Evolutionary conservation across 1,140 invertebrate species (phyloP), one percentile per base, ranked within the genome.

Genomic region (Lethrus apterus): DNA sequence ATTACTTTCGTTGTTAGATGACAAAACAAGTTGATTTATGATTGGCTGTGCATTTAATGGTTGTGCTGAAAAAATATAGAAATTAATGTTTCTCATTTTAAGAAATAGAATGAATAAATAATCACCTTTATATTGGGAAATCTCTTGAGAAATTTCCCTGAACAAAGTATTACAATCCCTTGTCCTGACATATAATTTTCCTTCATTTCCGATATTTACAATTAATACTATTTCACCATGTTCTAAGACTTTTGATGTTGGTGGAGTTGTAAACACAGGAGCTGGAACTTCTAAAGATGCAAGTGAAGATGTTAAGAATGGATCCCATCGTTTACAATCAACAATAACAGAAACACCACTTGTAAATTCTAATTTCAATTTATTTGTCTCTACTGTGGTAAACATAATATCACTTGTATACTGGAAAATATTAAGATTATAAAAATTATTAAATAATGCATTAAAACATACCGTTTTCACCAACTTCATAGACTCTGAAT

Each of bases 311-410:
- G 15, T 38, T 5, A 21, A 20, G 17, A 19, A 38, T 10, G 35
- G 35, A 38, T 38, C 9, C 35, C 35, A 38, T 38, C 35, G 20
- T n/a, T 10, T 20, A 21, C 35, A 38, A n/a, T 9, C 24, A 4
- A 38, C 9, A 11, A 11, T 10, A 23, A 21, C 20, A 23, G 24
- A 38, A 2, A 38, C 35, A 10, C 24, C 35, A 11, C 14, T 20
- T n/a, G n/a, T n/a, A 21, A 21, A 19, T 2, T 8, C 15, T 38
- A 38, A 1, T 19, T 2, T 9, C 9, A 38, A 3, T 2, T 38
- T 38, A 23, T 10, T 21, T 11, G n/a, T 18, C 24, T 21, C 35
- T 10, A 13, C 24, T n/a, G n/a, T n/a, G n/a, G n/a, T n/a, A n/a
- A n/a, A n/a, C n/a, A n/a, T n/a, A n/a, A n/a, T n/a, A n/a, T n/a